Conservation (phyloP, 2,113 vertebrate species). For the Zosterops lateralis region DNA sequence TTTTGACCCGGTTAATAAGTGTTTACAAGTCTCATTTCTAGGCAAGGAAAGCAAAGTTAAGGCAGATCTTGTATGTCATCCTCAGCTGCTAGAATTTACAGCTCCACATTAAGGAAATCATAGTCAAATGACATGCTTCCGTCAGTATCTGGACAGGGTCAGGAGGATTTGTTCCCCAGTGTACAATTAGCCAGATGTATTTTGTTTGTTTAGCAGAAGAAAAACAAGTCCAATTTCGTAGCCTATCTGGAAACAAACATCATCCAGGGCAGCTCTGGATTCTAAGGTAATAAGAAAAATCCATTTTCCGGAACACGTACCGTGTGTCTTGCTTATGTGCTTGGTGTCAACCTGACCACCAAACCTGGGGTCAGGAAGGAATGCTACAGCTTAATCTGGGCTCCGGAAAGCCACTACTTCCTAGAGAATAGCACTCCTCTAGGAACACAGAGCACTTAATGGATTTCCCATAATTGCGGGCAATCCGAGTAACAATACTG, state of each 20-base stretch:
- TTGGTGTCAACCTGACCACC: not conserved
- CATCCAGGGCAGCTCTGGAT: not conserved
- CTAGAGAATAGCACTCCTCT: not conserved
- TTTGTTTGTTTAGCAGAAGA: conserved; percentile 18
- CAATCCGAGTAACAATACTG: not conserved
- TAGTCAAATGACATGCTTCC: not conserved
- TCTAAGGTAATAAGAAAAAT: not conserved
- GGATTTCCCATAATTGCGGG: not conserved
- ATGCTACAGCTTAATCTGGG: not conserved
- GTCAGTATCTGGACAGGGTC: not conserved
- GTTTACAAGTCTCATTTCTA: not conserved
- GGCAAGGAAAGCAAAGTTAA: not conserved
- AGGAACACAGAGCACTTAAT: not conserved
- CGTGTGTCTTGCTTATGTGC: not conserved
- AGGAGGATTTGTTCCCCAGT: not conserved
- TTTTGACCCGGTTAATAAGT: conserved; percentile 27
- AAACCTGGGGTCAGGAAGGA: not conserved
- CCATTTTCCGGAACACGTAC: not conserved
- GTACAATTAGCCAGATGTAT: conserved; percentile 27
- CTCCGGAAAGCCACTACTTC: not conserved
- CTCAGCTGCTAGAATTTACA: not conserved
- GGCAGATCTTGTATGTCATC: not conserved
- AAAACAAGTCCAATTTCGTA: not conserved
- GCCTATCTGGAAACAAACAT: conserved; percentile 10
- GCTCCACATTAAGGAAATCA: not conserved